Percentiles rank a stretch among this genome's conserved stretches.
These are phyloP conservation scores for Ladona fulva DNA, from an alignment of 1,140 invertebrate species.

Conservation along the genomic window DNA sequence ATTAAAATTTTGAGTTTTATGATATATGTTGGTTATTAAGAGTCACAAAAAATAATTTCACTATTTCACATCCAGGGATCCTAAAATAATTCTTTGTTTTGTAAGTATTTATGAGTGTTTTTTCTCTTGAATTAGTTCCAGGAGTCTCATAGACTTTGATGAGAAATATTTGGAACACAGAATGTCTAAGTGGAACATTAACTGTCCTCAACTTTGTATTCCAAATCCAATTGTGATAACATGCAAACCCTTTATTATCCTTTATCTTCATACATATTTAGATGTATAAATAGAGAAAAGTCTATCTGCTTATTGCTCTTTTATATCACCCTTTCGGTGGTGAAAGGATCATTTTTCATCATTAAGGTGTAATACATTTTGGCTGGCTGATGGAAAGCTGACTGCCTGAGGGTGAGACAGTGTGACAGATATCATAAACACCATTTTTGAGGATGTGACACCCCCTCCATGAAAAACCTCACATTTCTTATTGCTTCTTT, in stretches of 20 bases:
- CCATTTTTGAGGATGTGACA: not conserved
- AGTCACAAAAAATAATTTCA: too few species aligned
- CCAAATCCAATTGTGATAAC: slow-evolving; percentile 22
- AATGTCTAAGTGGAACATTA: not conserved
- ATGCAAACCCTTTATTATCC: slow-evolving; percentile 13
- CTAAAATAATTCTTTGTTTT: too few species aligned
- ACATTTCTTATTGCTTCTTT: slow-evolving; percentile 19
- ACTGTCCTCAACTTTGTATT: slow-evolving; percentile 22
- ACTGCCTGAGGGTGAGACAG: not conserved
- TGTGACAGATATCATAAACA: not conserved
- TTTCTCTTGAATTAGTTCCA: too few species aligned
- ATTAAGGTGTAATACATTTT: not conserved
- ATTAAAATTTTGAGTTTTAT: too few species aligned
- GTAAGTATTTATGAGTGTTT: too few species aligned
- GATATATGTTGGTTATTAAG: too few species aligned
- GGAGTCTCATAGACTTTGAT: too few species aligned
- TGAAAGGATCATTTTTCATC: slow-evolving; percentile 1
- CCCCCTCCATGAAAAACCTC: slow-evolving; percentile 12
- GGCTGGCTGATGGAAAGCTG: not conserved
- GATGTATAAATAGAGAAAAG: slow-evolving; percentile 12
- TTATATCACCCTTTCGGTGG: not conserved
- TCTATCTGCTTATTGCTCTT: not conserved
- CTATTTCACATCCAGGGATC: too few species aligned
- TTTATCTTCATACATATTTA: slow-evolving; percentile 17
- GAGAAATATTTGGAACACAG: too few species aligned